Conservation (phyloP, 2,797 vertebrate genomes). For the Philypnodon macrostomus region DNA sequence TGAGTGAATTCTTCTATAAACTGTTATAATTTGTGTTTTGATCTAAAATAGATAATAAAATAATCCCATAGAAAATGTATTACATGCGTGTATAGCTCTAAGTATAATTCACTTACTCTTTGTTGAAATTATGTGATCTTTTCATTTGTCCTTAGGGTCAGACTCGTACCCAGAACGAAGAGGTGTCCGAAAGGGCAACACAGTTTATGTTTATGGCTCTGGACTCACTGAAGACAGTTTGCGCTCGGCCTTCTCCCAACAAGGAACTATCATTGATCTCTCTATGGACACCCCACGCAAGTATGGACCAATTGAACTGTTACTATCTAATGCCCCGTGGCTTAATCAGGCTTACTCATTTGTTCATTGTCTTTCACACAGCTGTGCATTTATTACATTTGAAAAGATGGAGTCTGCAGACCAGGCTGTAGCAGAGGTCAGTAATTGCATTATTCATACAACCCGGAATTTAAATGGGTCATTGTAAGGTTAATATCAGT, state of each 20-base stretch:
- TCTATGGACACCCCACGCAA: slow-evolving; percentile 89
- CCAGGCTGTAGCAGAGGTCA: slow-evolving; percentile 87
- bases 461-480: too few species aligned
- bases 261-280: slow-evolving; percentile 90
- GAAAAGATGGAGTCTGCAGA: slow-evolving; percentile 97
- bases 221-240: slow-evolving; percentile 85
- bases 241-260: slow-evolving; percentile 81
- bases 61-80: too few species aligned
- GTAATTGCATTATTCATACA: too few species aligned
- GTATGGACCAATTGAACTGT: slow-evolving; percentile 56
- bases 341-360: background rate
- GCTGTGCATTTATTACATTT: slow-evolving; percentile 92
- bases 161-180: slow-evolving; percentile 87
- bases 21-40: too few species aligned
- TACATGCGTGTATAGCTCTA: too few species aligned
- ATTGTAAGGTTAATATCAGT: too few species aligned
- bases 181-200: slow-evolving; percentile 88
- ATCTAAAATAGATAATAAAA: too few species aligned
- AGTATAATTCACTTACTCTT: too few species aligned
- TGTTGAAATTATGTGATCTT: background rate
- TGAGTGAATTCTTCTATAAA: too few species aligned
- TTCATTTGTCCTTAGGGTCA: slow-evolving; percentile 70
- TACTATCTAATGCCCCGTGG: background rate
- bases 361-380: slow-evolving; percentile 48
- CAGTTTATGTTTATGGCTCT: slow-evolving; percentile 87